Evolutionary conservation across 1,140 invertebrate species (phyloP).

Genomic region (Micrasema longulum): DNA sequence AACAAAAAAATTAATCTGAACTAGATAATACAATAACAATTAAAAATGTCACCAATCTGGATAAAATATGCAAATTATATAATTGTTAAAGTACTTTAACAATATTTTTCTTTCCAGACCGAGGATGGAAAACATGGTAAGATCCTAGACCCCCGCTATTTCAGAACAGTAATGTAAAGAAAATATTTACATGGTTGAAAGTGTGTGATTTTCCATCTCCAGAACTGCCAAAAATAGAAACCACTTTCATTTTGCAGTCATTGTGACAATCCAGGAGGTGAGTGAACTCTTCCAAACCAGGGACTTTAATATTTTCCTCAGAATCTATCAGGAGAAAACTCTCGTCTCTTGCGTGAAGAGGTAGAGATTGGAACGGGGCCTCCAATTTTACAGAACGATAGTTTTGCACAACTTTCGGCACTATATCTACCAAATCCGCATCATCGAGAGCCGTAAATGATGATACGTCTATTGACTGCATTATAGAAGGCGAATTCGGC

Average conservation of each 20-base stretch:
- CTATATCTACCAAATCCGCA: conserved; percentile 24
- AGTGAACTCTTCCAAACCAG: conserved; percentile 67
- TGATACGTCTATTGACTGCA: conserved; percentile 30
- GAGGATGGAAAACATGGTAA: too few species aligned
- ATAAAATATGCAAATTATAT: too few species aligned
- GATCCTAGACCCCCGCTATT: too few species aligned
- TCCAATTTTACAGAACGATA: conserved; percentile 3
- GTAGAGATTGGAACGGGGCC: conserved; percentile 42
- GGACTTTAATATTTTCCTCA: conserved; percentile 68
- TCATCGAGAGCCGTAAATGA: conserved; percentile 8
- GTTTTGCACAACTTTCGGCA: neutral
- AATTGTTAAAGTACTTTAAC: too few species aligned
- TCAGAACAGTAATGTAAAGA: too few species aligned
- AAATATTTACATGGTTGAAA: conserved; percentile 77
- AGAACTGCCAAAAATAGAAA: conserved; percentile 90
- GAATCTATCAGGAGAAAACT: conserved; percentile 71
- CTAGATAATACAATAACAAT: too few species aligned
- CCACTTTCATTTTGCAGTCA: conserved; percentile 78
- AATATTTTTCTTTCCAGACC: too few species aligned
- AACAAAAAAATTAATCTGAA: too few species aligned
- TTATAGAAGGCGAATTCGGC: conserved; percentile 31
- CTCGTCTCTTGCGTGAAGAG: conserved; percentile 35
- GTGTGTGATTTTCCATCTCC: conserved; percentile 89
- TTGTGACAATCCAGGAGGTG: conserved; percentile 64
- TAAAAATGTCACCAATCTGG: too few species aligned